phyloP scores from a whole-genome alignment of 2,888 invertebrate species.

The Caradrina clavipalpis region DNA sequence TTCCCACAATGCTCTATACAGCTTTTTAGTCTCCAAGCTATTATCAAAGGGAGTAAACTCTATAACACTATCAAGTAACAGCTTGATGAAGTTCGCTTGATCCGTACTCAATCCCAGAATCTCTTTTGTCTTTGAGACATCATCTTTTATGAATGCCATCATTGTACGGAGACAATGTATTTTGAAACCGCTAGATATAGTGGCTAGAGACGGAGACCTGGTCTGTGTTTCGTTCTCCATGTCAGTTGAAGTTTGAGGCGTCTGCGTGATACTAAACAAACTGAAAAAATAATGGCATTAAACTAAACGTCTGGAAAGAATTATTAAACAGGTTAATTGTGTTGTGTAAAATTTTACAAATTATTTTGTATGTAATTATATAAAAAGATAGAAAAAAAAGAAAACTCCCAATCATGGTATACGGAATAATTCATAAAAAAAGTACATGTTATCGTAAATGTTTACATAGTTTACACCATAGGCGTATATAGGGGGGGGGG shows the following conservation, averaged over 20 bases:
- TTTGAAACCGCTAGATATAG: slow-evolving; percentile 60
- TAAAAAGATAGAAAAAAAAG: too few species aligned
- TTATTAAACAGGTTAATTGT: too few species aligned
- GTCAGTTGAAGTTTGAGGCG: background rate
- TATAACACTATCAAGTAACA: slow-evolving; percentile 28
- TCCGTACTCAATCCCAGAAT: slow-evolving; percentile 68
- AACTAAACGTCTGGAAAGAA: background rate
- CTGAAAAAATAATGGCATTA: slow-evolving; percentile 22
- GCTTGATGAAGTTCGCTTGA: slow-evolving; percentile 64
- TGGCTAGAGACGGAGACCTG: slow-evolving; percentile 3
- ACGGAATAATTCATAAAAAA: too few species aligned
- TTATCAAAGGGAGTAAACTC: slow-evolving; percentile 27
- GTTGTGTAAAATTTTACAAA: too few species aligned
- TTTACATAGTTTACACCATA: too few species aligned
- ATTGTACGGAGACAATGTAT: slow-evolving; percentile 65
- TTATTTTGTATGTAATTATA: too few species aligned
- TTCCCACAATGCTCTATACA: slow-evolving; percentile 70
- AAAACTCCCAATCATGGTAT: too few species aligned
- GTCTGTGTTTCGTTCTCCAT: background rate
- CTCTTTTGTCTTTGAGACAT: slow-evolving; percentile 49
- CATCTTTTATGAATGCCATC: slow-evolving; percentile 73
- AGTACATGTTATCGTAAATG: too few species aligned
- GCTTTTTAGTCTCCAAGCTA: slow-evolving; percentile 55
- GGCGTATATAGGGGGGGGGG: too few species aligned
- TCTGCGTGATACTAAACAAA: background rate